Base-by-base conservation (phyloP, 2,113 vertebrate genomes). In the Nymphicus hollandicus region DNA sequence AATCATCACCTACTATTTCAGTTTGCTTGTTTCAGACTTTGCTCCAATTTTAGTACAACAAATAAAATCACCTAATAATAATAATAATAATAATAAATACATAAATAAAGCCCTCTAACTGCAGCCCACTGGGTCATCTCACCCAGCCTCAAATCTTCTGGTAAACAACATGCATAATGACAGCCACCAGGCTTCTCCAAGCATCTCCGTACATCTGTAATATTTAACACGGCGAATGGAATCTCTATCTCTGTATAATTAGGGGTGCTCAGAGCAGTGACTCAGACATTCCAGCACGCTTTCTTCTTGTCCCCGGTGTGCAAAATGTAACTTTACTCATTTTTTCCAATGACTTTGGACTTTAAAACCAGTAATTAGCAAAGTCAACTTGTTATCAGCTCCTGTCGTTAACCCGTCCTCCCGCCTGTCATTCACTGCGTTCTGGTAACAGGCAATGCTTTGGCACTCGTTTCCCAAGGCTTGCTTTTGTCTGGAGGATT, bases 361-460 rank as follows among this genome's bases (percentile, higher is more conserved):
- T 97, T 97, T 97, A 97, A 97, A 97, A 97, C 96, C 94, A 96
- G 86, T 93, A 97, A 98, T 98, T 98, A 97, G 71, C 97, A 63
- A 69, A 90, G 96, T 92, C 91, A 97, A 86, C 95, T 91, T 95
- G 88, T 95, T 97, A 97, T 93, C 95, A 77, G 88, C 83, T 91
- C 76, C 73, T 49, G 87, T 70, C 0, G 4, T 61, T 95, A 96
- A 87, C 35, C 65, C 3, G 8, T 89, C 71, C 77, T 64, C 35
- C 37, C 11, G 13, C 88, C 65, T 83, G 69, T 39, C 71, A 78
- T 95, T 63, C 43, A 3, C 52, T 77, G 68, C 16, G 9, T 79
- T 82, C 76, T 37, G n/a, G 79, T 88, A 81, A 44, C 53, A 70
- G 77, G 69, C 60, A 93, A 77, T 85, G 52, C 79, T 86, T 80